Base-by-base conservation (phyloP, 2,888 invertebrate species). In the Pyrrhia umbra region DNA sequence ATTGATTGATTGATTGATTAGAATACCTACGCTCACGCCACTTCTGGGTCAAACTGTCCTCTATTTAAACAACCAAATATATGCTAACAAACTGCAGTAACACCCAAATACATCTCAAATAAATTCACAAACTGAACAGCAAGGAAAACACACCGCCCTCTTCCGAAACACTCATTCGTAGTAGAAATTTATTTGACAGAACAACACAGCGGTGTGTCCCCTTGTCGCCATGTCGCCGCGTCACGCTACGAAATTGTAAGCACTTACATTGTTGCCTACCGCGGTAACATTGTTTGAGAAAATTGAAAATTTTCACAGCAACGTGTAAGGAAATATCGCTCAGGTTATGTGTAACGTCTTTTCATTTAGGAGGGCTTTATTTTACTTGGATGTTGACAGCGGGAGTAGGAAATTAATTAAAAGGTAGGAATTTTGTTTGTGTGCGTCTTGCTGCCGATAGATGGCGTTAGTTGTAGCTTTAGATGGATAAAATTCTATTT, bases 261-360 rank as follows among this genome's bases (percentile, higher is more conserved):
- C 75, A 68, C 70, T 68, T 16, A 62, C 34, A 34, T 34, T n/a
- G 34, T 34, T 13, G 68, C 52, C 70, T 70, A 60, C 43, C 63
- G 63, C 54, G 69, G 60, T 73, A 71, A 82, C 83, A 85, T 83
- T 86, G 85, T 86, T 82, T 80, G 79, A 68, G 81, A 75, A 83
- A 85, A 87, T 87, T 87, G 85, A 84, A 86, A 84, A 80, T 85
- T 85, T 87, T 83, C 83, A 80, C 81, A 72, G 78, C 74, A 77
- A 79, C 80, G 73, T 75, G 75, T 75, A 71, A 79, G 82, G 83
- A 84, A 84, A 86, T 81, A 81, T 81, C 82, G 76, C 75, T 82
- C 83, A 75, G 79, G 75, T 82, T 80, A 66, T 68, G 73, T 72
- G 75, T 73, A 77, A 82, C 69, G 70, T 69, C 75, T 78, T 79